Evolutionary conservation across 1,140 invertebrate species (phyloP).

Genomic region (Proctacanthus coquilletti): DNA sequence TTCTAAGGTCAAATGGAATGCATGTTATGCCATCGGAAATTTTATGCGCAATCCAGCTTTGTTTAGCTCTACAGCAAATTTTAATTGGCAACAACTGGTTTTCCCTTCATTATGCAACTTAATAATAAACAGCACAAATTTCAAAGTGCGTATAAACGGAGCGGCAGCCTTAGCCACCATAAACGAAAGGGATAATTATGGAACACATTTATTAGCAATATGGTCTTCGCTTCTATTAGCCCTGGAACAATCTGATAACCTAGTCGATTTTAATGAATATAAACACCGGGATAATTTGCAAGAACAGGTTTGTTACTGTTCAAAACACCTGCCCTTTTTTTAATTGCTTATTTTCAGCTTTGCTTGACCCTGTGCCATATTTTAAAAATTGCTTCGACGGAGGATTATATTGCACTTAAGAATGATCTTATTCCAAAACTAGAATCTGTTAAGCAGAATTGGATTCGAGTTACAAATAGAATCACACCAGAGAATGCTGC

Average conservation of each 20-base stretch:
- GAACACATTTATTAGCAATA: constrained; percentile 37
- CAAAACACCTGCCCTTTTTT: not conserved
- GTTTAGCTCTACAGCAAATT: constrained; percentile 20
- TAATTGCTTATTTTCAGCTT: constrained; percentile 9
- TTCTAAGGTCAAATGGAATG: constrained; percentile 84
- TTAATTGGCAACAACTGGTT: constrained; percentile 21
- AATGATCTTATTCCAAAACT: constrained; percentile 9
- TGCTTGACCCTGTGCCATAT: constrained; percentile 21
- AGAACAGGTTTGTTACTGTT: constrained; percentile 36
- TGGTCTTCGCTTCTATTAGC: constrained; percentile 55
- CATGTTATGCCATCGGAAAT: constrained; percentile 72
- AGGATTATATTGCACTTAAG: constrained; percentile 13
- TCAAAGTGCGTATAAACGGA: constrained; percentile 67
- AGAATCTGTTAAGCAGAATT: constrained; percentile 17
- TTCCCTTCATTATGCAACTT: constrained; percentile 34
- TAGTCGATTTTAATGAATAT: constrained; percentile 66
- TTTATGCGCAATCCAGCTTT: constrained; percentile 49
- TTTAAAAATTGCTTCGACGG: constrained; percentile 10
- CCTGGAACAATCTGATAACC: constrained; percentile 53
- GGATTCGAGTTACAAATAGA: constrained; percentile 21
- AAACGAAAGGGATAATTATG: constrained; percentile 39
- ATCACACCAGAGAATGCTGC: constrained; percentile 23
- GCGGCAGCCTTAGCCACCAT: constrained; percentile 53
- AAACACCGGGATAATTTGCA: constrained; percentile 59
- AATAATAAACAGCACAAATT: constrained; percentile 38